Evolutionary conservation across 2,113 vertebrate species (phyloP), one percentile per base, ranked within the genome.

Genomic region (Anoplopoma fimbria): DNA sequence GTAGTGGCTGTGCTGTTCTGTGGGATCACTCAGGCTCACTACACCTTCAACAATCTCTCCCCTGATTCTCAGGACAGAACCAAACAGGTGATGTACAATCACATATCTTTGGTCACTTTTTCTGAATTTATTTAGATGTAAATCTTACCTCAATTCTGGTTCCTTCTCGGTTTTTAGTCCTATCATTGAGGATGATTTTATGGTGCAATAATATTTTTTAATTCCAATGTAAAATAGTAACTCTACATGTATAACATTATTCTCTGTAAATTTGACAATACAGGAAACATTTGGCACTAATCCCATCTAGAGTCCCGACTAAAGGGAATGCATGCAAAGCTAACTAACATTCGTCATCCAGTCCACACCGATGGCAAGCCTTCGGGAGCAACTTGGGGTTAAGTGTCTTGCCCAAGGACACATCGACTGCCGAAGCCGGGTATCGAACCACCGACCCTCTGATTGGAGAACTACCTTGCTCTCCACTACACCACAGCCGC

Each of bases 1-100:
- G 98, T 99, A 3, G 98, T 99, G 70, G 97, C 98, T 0, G 98
- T 99, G 27, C 93, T 99, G 77, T 99, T 99, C 88, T 99, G 98
- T 45, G 98, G 98, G 42, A 99, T 99, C 76, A 99, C 98, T 6
- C 98, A 99, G 85, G 98, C 98, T 51, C 98, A 99, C 93, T 99
- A 99, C 82, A 99, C 98, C 2, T 98, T 96, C 75, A 99, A 99
- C 92, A 99, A 99, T 87, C 94, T 99, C 60, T 99, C 98, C n/a
- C 95, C 95, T 5, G 98, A 98, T n/a, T 99, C 98, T 25, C 97
- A 99, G 82, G 96, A 97, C 81, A 94, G 97, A 87, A 98, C 97
- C 60, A 99, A 99, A 91, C 97, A 99, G 97, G 98, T 99, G 89
- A 88, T 21, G 62, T 8, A 14, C 58, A 29, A 15, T 21, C 51